Percentiles rank a stretch among this genome's conserved stretches.
phyloP scores from a whole-genome alignment of 2,113 vertebrate genomes.

The Gasterosteus nipponicus region DNA sequence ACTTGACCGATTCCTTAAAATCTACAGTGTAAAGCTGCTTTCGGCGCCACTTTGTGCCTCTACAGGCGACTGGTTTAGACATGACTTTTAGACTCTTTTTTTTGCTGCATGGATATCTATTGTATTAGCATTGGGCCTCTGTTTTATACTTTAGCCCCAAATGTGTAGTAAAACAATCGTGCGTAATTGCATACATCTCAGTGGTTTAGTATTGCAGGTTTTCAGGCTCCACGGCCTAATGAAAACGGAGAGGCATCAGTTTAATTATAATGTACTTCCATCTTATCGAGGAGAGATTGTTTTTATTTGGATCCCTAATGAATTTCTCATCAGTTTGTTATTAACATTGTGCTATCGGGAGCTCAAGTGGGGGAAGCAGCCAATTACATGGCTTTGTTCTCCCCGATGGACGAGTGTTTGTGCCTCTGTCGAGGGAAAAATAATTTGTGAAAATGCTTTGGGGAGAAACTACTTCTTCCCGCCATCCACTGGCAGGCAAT shows the following conservation, averaged over 20 bases:
- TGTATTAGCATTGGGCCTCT: slow-evolving; percentile 50
- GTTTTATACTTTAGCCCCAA: slow-evolving; percentile 57
- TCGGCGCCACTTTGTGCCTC: slow-evolving; percentile 27
- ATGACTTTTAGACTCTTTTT: slow-evolving; percentile 24
- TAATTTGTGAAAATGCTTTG: slow-evolving; percentile 52
- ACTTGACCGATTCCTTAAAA: slow-evolving; percentile 49
- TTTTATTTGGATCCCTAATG: slow-evolving; percentile 83
- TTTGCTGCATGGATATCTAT: slow-evolving; percentile 29
- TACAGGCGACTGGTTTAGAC: slow-evolving; percentile 35
- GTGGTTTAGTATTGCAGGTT: slow-evolving; percentile 65
- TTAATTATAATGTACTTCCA: slow-evolving; percentile 81
- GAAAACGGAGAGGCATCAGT: slow-evolving; percentile 79
- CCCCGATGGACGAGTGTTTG: slow-evolving; percentile 74
- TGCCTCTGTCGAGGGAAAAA: slow-evolving; percentile 61
- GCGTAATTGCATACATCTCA: slow-evolving; percentile 73
- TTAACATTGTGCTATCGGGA: slow-evolving; percentile 77
- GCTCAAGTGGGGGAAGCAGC: slow-evolving; percentile 74
- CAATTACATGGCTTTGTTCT: slow-evolving; percentile 78
- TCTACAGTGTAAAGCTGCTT: slow-evolving; percentile 30
- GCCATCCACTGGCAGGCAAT: slow-evolving; percentile 38
- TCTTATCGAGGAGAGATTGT: slow-evolving; percentile 79
- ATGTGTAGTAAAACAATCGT: slow-evolving; percentile 68
- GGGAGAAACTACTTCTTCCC: slow-evolving; percentile 41
- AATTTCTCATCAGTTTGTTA: slow-evolving; percentile 84
- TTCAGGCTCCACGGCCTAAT: slow-evolving; percentile 71